Evolutionary conservation across 2,797 vertebrate species (phyloP).

Genomic region (Megalops cyprinoides): DNA sequence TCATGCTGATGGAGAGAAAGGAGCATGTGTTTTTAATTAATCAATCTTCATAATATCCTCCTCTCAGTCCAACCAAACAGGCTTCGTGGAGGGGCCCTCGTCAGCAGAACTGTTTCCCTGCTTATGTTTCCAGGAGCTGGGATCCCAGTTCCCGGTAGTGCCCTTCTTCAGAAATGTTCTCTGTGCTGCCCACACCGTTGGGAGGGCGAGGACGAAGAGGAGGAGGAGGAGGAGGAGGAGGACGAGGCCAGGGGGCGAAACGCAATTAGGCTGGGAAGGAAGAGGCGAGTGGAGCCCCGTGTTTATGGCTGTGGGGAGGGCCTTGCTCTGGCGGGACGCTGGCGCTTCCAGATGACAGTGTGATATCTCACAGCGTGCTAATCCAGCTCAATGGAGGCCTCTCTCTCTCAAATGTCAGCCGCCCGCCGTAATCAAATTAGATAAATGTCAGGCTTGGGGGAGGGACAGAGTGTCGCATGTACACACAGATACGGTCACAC

Average conservation of each 20-base stretch:
- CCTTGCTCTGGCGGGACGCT: no score
- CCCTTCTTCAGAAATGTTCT: not conserved
- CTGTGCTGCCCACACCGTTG: not conserved
- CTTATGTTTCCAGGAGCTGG: not conserved
- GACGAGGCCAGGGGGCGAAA: not conserved
- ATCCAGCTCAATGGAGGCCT: conserved; percentile 18
- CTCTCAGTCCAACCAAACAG: not conserved
- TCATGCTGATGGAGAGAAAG: not conserved
- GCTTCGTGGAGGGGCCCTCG: not conserved
- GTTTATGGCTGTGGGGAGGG: not conserved
- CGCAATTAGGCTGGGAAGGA: not conserved
- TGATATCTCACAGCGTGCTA: not conserved
- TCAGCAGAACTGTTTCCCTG: conserved; percentile 11
- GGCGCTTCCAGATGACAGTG: not conserved
- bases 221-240: not conserved
- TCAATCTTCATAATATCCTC: conserved; percentile 18
- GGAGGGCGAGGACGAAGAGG: not conserved
- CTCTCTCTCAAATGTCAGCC: conserved; percentile 49
- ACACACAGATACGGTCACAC: conserved; percentile 55
- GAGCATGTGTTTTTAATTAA: conserved; percentile 25
- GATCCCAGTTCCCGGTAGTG: not conserved
- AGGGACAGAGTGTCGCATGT: conserved; percentile 58
- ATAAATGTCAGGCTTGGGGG: conserved; percentile 61
- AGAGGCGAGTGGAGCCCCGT: not conserved
- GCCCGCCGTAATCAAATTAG: conserved; percentile 69